Evolutionary conservation across 2,113 vertebrate genomes (phyloP), one percentile per base, ranked within the genome.

Genomic region (Stigmatopora argus): DNA sequence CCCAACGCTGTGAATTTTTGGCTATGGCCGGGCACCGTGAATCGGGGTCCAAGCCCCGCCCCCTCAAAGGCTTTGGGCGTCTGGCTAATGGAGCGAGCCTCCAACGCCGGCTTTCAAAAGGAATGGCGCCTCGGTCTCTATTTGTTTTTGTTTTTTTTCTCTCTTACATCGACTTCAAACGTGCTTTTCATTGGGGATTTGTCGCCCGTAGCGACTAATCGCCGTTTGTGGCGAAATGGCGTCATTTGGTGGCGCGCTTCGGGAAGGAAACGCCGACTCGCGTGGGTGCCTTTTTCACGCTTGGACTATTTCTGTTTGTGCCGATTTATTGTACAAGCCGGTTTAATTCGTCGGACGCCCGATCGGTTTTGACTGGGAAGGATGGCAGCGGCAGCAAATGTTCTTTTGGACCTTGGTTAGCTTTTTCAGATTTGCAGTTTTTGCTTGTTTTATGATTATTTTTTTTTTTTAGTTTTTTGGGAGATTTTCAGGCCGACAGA

Each of bases 81-180:
- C 72, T 72, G 53, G 69, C 48, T 67, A 83, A 89, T 86, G 79
- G 83, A 84, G 83, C 70, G 58, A 76, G 60, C 64, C 66, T 31
- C 62, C 70, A 12, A 44, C 52, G 67, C 52, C 67, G 35, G 17
- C 74, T 82, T 83, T 81, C 70, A 85, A 72, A 74, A 61, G 61
- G 77, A 76, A 41, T 35, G 46, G 78, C 73, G 80, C 78, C 58
- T 64, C 74, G 80, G 76, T 81, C 80, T 78, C 56, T 77, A 83
- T 83, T 80, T 78, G 77, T 76, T 72, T 79, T 66, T 58, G 31
- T 34, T 23, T 41, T 34, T 23, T 41, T 64, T 34, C 14, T 23
- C 58, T 31, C 31, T n/a, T 26, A 34, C 63, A 67, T 77, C 60
- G 23, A 64, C 68, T 64, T 78, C 12, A 74, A 75, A 73, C 74